Evolutionary conservation across 2,888 invertebrate species (phyloP), one percentile per base, ranked within the genome.

Genomic region (Campaea margaritaria): DNA sequence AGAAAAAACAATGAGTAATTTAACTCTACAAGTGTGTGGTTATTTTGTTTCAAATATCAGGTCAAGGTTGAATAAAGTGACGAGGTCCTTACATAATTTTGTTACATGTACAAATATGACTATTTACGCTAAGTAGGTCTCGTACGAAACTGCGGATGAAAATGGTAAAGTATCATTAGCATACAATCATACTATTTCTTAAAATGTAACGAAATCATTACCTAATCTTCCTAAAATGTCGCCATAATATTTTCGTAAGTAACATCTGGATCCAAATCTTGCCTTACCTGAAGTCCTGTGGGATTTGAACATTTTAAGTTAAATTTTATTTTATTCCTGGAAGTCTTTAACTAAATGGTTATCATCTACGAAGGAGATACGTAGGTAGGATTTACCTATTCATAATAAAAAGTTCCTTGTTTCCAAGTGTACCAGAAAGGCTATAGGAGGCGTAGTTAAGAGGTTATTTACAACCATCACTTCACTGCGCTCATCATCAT

Each of bases 131-230:
- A 62, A 65, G 57, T 67, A 36, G 65, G 68, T 60, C 61, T 62
- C 59, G 36, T 51, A 49, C 64, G 59, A 58, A 55, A 51, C 61
- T 44, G 28, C 53, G 53, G 60, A 61, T 63, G 63, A 60, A 68
- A 64, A 68, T 60, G 62, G 57, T 54, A 62, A 56, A 59, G 46
- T 43, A 50, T 41, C 60, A 68, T 68, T 68, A 65, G 56, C 65
- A 68, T 65, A 62, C 64, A 62, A 62, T 62, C 45, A 49, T 49
- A 31, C 56, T 59, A 39, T 61, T 62, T 57, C 55, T 52, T 48
- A 15, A 47, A 46, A 47, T 60, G 52, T 43, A 48, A 48, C 47
- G 16, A 42, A 51, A 45, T 44, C 21, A 39, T 56, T 48, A n/a
- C 49, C 36, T n/a, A 44, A 56, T 56, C 0, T 48, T 36, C 16